Base-by-base conservation (phyloP, 1,140 invertebrate species). In the Thaumetopoea pityocampa region DNA sequence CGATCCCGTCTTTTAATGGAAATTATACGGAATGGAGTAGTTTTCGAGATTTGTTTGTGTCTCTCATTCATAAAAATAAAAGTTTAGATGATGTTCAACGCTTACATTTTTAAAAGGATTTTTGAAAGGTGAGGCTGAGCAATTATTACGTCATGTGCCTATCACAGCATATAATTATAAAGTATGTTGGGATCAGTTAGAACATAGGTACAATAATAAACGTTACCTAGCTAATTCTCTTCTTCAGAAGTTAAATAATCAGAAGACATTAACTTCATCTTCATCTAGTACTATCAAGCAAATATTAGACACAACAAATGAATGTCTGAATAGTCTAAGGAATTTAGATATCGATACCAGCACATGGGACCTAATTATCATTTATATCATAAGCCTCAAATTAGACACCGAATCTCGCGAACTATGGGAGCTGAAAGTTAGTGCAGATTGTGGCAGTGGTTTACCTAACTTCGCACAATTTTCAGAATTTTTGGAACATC, bases 361-460 rank as follows among this genome's bases (percentile, higher is more conserved):
- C 4, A 33, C 52, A 2, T 55, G 52, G 52, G 47, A 51, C 19
- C 22, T 23, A 7, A 37, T 55, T 6, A 15, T 55, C 5, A 46
- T 55, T 7, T 42, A 41, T 17, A 30, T 55, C 8, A 14, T 55
- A 5, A 50, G 35, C n/a, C 6, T 14, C 0, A 55, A 55, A 38
- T n/a, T 55, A 22, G 52, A 55, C 30, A 10, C 18, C 6, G 52
- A 55, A 28, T 50, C 52, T 2, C 35, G 47, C 6, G 51, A 42
- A 14, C 12, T 27, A 17, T 55, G 52, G 52, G 47, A 55, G 7
- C 12, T n/a, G 1, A 23, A 23, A 14, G 16, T 23, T 15, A 24
- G 10, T 24, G n/a, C 6, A 4, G 6, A 4, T 26, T n/a, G 6
- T 26, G 6, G 5, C 6, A 8, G 14, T 14, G 12, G 14, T 2